A percentile compares a stretch with the other conserved stretches of the same genome.
phyloP scores from a whole-genome alignment of 2,797 vertebrate genomes.

The Takifugu rubripes region DNA sequence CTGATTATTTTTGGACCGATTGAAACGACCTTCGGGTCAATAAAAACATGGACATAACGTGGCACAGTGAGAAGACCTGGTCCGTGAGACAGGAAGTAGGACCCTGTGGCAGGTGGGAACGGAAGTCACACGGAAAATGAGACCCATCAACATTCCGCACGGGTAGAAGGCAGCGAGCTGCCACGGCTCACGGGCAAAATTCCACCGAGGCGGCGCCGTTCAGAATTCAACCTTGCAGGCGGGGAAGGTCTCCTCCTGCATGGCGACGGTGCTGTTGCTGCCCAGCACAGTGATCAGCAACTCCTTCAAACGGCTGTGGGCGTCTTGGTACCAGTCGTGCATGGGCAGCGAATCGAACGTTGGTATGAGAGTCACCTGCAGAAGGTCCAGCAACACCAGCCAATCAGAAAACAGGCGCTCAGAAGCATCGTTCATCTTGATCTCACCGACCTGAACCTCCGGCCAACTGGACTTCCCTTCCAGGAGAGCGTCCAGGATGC shows the following conservation, averaged over 20 bases:
- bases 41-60: no score
- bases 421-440: neutral
- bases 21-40: no score
- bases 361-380: constrained; percentile 88
- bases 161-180: no score
- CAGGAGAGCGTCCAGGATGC: constrained; percentile 83
- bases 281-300: constrained; percentile 87
- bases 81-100: no score
- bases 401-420: constrained; percentile 11
- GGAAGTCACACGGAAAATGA: no score
- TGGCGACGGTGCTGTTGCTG: constrained; percentile 92
- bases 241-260: constrained; percentile 95
- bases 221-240: constrained; percentile 98
- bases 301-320: constrained; percentile 78
- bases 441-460: constrained; percentile 74
- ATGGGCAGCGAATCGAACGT: constrained; percentile 88
- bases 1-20: no score
- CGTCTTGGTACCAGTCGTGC: constrained; percentile 93
- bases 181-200: no score
- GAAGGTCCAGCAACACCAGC: neutral
- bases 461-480: constrained; percentile 84
- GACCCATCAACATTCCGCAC: no score
- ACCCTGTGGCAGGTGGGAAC: no score
- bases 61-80: no score
- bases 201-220: constrained; percentile 10